Evolutionary conservation across 2,113 vertebrate genomes (phyloP).

Genomic region (Athene cunicularia): DNA sequence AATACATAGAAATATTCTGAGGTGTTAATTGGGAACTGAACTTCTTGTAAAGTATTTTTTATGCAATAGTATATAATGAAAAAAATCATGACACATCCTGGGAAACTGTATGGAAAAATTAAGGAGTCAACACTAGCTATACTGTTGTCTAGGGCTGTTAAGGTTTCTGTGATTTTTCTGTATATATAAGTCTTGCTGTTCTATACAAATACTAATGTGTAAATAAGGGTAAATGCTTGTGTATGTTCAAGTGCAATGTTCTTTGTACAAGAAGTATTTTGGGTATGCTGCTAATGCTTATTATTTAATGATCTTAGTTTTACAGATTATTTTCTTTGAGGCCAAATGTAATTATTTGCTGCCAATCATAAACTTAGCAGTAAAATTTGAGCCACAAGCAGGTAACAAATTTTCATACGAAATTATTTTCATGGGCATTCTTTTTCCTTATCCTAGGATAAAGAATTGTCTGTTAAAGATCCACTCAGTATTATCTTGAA

Average conservation of each 20-base stretch:
- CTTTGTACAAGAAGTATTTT: slow-evolving; percentile 72
- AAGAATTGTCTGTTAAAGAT: neutral
- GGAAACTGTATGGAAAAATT: slow-evolving; percentile 74
- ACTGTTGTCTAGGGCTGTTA: slow-evolving; percentile 54
- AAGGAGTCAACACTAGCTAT: slow-evolving; percentile 71
- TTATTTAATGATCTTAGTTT: slow-evolving; percentile 67
- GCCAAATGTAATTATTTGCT: slow-evolving; percentile 68
- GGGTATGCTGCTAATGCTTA: slow-evolving; percentile 71
- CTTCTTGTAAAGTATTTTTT: slow-evolving; percentile 65
- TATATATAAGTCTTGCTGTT: slow-evolving; percentile 62
- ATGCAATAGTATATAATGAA: slow-evolving; percentile 53
- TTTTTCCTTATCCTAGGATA: neutral
- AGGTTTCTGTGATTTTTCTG: slow-evolving; percentile 59
- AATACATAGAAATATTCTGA: neutral
- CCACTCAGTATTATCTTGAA: neutral
- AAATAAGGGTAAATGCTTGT: slow-evolving; percentile 68
- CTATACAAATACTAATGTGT: slow-evolving; percentile 54
- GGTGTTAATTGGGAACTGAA: slow-evolving; percentile 17
- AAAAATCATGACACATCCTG: slow-evolving; percentile 65
- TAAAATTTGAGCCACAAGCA: neutral
- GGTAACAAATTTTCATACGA: neutral
- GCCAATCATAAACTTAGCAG: slow-evolving; percentile 37
- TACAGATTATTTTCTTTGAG: slow-evolving; percentile 22
- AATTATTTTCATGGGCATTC: neutral
- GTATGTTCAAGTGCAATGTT: slow-evolving; percentile 68